These are phyloP conservation scores for Hyphantria cunea DNA, from an alignment of 1,140 invertebrate genomes.

Conservation along the genomic window DNA sequence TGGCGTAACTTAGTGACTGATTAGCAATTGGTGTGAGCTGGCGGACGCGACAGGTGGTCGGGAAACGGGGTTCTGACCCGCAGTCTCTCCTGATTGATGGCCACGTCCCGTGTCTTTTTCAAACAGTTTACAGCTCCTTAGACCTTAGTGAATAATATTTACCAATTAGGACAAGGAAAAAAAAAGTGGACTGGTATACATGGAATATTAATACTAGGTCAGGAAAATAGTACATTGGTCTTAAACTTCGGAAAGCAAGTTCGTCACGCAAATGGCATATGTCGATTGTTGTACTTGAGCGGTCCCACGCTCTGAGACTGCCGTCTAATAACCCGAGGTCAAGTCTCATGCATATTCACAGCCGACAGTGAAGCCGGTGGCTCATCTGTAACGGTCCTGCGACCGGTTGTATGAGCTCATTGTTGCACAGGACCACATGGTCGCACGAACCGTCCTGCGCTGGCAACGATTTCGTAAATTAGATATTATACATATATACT, in stretches of 20 bases:
- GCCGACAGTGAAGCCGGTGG: constrained; percentile 45
- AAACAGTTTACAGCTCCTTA: not conserved
- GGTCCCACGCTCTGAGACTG: constrained; percentile 70
- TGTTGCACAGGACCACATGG: constrained; percentile 73
- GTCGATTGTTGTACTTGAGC: constrained; percentile 55
- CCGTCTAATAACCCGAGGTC: constrained; percentile 75
- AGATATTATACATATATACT: not conserved
- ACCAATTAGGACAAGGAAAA: too few species aligned
- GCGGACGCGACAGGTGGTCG: constrained; percentile 59
- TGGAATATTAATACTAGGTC: too few species aligned
- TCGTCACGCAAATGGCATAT: constrained; percentile 50
- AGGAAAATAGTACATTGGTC: too few species aligned
- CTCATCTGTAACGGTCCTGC: constrained; percentile 76
- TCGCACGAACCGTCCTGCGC: constrained; percentile 33
- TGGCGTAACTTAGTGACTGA: constrained; percentile 77
- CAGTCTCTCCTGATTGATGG: constrained; percentile 66
- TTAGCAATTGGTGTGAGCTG: constrained; percentile 68
- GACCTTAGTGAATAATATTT: not conserved
- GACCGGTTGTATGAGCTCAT: constrained; percentile 76
- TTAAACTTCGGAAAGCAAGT: too few species aligned
- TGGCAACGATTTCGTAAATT: not conserved
- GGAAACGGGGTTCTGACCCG: constrained; percentile 58
- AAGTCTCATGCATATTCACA: constrained; percentile 80
- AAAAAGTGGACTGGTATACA: too few species aligned
- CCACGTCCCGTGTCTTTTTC: constrained; percentile 36